Base-by-base conservation (phyloP, 2,888 invertebrate genomes). In the Callimorpha dominula region DNA sequence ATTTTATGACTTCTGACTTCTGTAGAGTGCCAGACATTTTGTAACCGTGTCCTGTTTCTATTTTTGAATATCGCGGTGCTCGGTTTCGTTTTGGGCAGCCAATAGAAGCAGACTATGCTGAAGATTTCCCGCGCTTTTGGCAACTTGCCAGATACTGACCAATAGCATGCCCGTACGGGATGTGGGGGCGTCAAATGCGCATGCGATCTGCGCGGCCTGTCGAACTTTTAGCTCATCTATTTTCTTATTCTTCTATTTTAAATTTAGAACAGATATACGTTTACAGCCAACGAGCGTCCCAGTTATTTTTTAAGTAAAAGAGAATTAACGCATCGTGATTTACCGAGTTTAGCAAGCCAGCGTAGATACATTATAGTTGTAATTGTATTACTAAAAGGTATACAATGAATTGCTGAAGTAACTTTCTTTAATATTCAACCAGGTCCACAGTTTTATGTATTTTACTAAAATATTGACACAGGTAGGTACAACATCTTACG, bases 21-120 rank as follows among this genome's bases (percentile, higher is more conserved):
- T 68, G 72, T 76, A 64, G 74, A 73, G 78, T 81, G 82, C 85
- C 86, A 86, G 78, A 62, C 79, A 86, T 89, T 90, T 89, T 87
- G 87, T 89, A 90, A 90, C 86, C 84, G 79, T 78, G 85, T 86
- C 83, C 88, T 85, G 87, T 86, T 88, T 95, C 95, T 95, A 95
- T 95, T 95, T 95, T 95, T 93, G 93, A 95, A 95, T 94, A 93
- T 90, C 93, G 95, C 95, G 95, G 95, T 95, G 95, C 95, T 94
- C 90, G 93, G 93, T 95, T 95, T 89, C 94, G 91, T 86, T 89
- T 88, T 77, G 86, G 87, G 83, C 83, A 79, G 81, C 94, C 95
- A 94, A 95, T 95, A 86, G 91, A 84, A 90, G 83, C 80, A 76
- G 81, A 84, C 85, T 88, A 86, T 88, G 90, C 84, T 84, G 79